These are phyloP conservation scores for Acrocyrtus sp. DNA, from an alignment of 2,888 invertebrate species.

Conservation along the genomic window DNA sequence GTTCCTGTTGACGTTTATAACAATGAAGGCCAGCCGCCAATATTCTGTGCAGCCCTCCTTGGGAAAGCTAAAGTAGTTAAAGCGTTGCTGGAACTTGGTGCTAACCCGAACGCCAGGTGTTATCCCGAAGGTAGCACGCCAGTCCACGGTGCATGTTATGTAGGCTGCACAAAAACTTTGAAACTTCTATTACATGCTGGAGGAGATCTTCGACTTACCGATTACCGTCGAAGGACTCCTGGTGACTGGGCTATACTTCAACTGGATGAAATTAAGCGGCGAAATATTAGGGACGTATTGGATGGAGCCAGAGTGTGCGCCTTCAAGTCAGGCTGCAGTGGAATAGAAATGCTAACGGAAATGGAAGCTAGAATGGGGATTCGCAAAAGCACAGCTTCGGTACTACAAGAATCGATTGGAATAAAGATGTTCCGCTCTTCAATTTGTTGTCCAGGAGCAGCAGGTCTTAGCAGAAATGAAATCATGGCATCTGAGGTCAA, in stretches of 20 bases:
- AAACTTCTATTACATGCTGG: constrained; percentile 66
- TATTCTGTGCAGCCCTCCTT: constrained; percentile 67
- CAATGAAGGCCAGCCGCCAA: constrained; percentile 66
- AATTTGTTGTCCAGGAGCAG: neutral
- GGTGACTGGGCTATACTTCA: constrained; percentile 63
- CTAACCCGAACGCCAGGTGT: constrained; percentile 67
- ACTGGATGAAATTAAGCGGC: constrained; percentile 47
- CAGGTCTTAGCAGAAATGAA: neutral
- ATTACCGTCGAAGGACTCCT: constrained; percentile 65
- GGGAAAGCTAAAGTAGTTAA: constrained; percentile 65
- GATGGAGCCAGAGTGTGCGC: constrained; percentile 59
- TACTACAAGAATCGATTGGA: neutral
- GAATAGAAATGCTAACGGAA: constrained; percentile 47
- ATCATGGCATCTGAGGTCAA: neutral
- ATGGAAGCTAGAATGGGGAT: constrained; percentile 17
- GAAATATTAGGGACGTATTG: constrained; percentile 54
- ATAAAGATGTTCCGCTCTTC: neutral
- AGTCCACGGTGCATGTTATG: constrained; percentile 67
- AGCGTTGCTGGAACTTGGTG: constrained; percentile 66
- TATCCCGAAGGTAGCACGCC: constrained; percentile 66
- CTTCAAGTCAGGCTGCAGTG: constrained; percentile 45
- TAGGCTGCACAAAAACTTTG: constrained; percentile 65
- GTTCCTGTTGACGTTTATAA: constrained; percentile 65
- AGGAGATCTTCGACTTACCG: constrained; percentile 67
- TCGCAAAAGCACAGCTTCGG: too few species aligned